Evolutionary conservation across 2,113 vertebrate species (phyloP), one percentile per base, ranked within the genome.

Genomic region (Labeo rohita): DNA sequence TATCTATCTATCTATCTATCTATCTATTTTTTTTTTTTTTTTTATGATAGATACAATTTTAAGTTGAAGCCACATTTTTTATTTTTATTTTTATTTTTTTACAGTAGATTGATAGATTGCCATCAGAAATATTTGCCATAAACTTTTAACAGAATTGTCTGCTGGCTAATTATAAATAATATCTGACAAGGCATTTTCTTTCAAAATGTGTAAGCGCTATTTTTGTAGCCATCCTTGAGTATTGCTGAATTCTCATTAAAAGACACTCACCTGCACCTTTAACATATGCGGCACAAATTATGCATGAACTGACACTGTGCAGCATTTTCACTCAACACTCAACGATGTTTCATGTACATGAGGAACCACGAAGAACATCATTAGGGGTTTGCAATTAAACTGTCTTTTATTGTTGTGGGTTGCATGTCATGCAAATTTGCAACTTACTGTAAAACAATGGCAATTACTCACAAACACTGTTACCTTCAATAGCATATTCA

Each of bases 271-370:
- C 68, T 84, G 34, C 49, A 82, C 45, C 61, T 84, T 23, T 3
- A 63, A 80, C 39, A 80, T 39, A 43, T 39, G 56, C 78, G 63
- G 39, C 78, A 45, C 56, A 85, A 76, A 85, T 78, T 76, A 92
- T 92, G 88, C 79, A 92, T 92, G 90, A 90, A 90, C 89, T 91
- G 88, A 89, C 36, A 66, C 82, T 86, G 85, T 89, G 86, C 74
- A 90, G 43, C 34, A 70, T 81, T 84, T 84, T 89, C 84, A 76
- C 56, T 21, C 86, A 70, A 82, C 85, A 81, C 87, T 91, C 79
- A 89, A 87, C 83, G 43, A 78, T 47, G 75, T 66, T 61, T 79
- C 77, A 86, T 75, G 63, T 52, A 86, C 63, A 36, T 2, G 18
- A 84, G 15, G 23, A 77, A 75, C 52, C 45, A 84, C 49, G 61